Conservation (phyloP, 1,140 invertebrate species). For the Ptiloglossa arizonensis region DNA sequence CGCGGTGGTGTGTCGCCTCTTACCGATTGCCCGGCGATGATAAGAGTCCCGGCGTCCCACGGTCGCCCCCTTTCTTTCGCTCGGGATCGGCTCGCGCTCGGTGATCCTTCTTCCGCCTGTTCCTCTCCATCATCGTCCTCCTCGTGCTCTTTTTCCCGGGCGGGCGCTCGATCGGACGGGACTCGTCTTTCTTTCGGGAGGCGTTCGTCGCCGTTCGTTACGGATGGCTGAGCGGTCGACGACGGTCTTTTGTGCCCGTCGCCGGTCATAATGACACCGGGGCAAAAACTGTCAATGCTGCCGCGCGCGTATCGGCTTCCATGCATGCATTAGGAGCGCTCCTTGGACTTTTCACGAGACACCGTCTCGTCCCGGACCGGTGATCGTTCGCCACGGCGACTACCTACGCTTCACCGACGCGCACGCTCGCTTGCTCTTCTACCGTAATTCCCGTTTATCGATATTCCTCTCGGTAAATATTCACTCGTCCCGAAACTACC, state of each 20-base stretch:
- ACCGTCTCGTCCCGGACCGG: too few species aligned
- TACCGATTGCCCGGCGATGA: slow-evolving; percentile 57
- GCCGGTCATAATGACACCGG: slow-evolving; percentile 70
- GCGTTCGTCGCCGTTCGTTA: slow-evolving; percentile 58
- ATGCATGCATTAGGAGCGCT: slow-evolving; percentile 62
- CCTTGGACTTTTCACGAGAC: slow-evolving; percentile 18
- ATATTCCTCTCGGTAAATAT: too few species aligned
- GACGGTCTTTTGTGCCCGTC: slow-evolving; percentile 71
- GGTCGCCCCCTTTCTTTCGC: slow-evolving; percentile 45
- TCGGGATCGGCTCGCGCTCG: neutral
- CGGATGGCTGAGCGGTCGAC: slow-evolving; percentile 64
- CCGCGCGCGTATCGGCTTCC: slow-evolving; percentile 66
- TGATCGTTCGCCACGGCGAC: too few species aligned
- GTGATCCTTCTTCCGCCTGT: slow-evolving; percentile 44
- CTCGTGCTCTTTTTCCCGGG: slow-evolving; percentile 16
- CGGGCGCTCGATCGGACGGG: neutral
- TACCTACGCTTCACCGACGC: too few species aligned
- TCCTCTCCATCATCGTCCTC: slow-evolving; percentile 46
- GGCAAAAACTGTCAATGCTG: slow-evolving; percentile 69
- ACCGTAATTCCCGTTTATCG: too few species aligned
- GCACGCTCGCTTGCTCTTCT: too few species aligned
- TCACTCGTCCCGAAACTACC: too few species aligned
- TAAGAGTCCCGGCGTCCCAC: slow-evolving; percentile 51
- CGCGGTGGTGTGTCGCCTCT: slow-evolving; percentile 55
- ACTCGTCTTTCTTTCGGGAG: slow-evolving; percentile 57